phyloP scores from a whole-genome alignment of 2,888 invertebrate species.

The Copidosoma aretas region DNA sequence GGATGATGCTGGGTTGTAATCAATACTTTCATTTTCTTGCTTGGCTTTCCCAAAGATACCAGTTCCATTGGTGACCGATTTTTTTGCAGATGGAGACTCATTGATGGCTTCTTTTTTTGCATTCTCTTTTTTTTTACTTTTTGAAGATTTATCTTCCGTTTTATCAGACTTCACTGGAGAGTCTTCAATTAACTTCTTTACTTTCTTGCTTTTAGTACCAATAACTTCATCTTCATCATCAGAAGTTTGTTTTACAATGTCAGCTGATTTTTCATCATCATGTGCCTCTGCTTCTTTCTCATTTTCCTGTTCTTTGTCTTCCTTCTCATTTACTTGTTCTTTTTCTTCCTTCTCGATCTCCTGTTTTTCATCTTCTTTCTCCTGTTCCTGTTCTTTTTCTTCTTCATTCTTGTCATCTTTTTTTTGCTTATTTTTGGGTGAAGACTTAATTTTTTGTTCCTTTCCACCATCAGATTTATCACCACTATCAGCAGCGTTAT shows the following conservation, averaged over 20 bases:
- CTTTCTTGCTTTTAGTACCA: slow-evolving; percentile 1
- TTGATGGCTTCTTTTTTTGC: slow-evolving; percentile 30
- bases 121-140: slow-evolving; percentile 38
- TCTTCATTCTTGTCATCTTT: slow-evolving; percentile 29
- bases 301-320: slow-evolving; percentile 17
- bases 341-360: slow-evolving; percentile 33
- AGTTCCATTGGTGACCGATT: slow-evolving; percentile 16
- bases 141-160: slow-evolving; percentile 18
- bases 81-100: slow-evolving; percentile 36
- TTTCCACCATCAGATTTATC: slow-evolving; percentile 40
- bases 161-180: slow-evolving; percentile 1
- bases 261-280: not conserved
- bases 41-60: slow-evolving; percentile 42
- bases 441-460: slow-evolving; percentile 25
- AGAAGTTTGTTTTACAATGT: not conserved
- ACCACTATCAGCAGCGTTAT: slow-evolving; percentile 13
- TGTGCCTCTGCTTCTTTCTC: slow-evolving; percentile 34
- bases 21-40: slow-evolving; percentile 44
- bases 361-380: slow-evolving; percentile 39
- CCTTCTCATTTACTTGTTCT: slow-evolving; percentile 37
- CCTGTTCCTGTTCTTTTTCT: slow-evolving; percentile 20
- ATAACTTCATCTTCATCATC: slow-evolving; percentile 13
- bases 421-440: slow-evolving; percentile 35
- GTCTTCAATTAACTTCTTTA: slow-evolving; percentile 17
- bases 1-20: slow-evolving; percentile 74